Evolutionary conservation across 2,888 invertebrate species (phyloP).

Genomic region (Atethmia centrago): DNA sequence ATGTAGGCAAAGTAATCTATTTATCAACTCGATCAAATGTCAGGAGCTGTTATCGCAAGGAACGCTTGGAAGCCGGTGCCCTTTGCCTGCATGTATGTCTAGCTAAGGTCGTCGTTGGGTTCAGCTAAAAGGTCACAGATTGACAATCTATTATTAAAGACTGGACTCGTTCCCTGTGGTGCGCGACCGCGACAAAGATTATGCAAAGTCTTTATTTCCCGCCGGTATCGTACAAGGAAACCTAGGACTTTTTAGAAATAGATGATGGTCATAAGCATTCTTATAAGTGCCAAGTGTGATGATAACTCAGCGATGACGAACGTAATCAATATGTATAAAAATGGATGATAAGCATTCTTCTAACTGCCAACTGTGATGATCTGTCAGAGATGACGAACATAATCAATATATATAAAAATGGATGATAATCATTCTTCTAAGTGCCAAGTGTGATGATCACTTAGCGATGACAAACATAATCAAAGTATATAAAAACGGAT

Average conservation of each 20-base stretch:
- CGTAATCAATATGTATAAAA: background rate
- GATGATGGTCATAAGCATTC: background rate
- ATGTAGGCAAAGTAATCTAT: conserved; percentile 21
- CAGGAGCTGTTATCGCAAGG: conserved; percentile 38
- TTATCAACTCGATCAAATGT: conserved; percentile 47
- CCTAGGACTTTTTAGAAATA: background rate
- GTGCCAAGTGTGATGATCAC: background rate
- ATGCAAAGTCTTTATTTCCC: conserved; percentile 1
- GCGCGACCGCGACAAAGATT: background rate
- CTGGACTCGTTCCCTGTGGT: background rate
- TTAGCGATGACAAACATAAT: background rate
- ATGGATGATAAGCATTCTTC: background rate
- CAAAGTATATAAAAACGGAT: too few species aligned
- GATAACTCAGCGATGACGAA: too few species aligned
- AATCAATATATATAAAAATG: background rate
- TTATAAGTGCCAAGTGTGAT: background rate
- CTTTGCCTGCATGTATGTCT: conserved; percentile 39
- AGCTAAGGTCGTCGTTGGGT: conserved; percentile 5
- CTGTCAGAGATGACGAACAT: background rate
- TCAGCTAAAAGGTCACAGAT: conserved; percentile 33
- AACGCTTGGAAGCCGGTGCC: conserved; percentile 22
- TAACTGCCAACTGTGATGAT: background rate
- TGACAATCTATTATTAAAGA: conserved; percentile 23
- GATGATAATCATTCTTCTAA: too few species aligned
- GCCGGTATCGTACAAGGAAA: background rate